Base-by-base conservation (phyloP, 2,888 invertebrate species). In the Cremastobaeus sp. region DNA sequence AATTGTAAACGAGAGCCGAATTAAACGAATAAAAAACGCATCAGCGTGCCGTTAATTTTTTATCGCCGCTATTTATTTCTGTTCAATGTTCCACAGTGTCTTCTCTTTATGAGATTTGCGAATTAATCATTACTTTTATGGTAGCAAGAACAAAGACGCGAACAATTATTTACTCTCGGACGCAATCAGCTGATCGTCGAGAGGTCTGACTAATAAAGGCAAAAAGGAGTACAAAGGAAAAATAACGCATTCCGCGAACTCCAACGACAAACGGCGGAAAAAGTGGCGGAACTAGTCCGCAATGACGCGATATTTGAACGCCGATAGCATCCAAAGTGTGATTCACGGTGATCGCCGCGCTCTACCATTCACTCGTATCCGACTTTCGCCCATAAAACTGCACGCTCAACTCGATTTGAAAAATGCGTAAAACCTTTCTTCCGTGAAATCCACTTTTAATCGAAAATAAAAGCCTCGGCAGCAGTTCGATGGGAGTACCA, bases 281-380 rank as follows among this genome's bases (percentile, higher is more conserved):
- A 68, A 68, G 59, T 60, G 34, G 52, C 59, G 68, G 52, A 68
- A 68, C 68, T 68, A 52, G 66, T 68, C 59, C 37, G 52, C 34
- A 21, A 18, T 52, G 68, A 52, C 59, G 50, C 34, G 50, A 52
- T 68, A 66, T 50, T 50, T 57, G 35, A 62, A 50, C 52, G 25
- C 34, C 25, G 68, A 45, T 66, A 65, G 48, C 65, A 60, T 66
- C 54, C 50, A 28, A 66, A 66, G 54, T 59, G 41, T 59, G 60
- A 66, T 66, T 65, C 50, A 62, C 54, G 54, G 39, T 35, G 17
- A 14, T 15, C 35, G 11, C 35, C 35, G 48, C 37, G 39, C 32
- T 69, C 60, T 69, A 52, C 60, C 54, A 60, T 69, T 69, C 60
- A 60, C 54, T 69, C 45, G 54, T 60, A 69, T 69, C 52, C 54